Percentiles rank a stretch among this genome's conserved stretches.
Conservation (phyloP, 2,797 vertebrate species). For the Crypturellus tataupa region DNA sequence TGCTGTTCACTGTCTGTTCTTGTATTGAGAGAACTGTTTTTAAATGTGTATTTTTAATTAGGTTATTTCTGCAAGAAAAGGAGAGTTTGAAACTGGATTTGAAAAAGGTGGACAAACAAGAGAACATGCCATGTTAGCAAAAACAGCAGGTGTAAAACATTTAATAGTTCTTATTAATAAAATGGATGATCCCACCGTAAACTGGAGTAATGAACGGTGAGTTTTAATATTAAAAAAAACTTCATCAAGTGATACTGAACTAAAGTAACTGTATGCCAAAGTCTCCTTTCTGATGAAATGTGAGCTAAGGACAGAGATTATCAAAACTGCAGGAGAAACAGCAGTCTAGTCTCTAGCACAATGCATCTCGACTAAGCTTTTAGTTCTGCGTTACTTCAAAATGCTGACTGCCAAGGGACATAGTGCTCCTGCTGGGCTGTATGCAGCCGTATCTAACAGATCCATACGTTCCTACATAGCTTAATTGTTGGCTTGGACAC, state of each 20-base stretch:
- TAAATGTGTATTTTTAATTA: slow-evolving; percentile 68
- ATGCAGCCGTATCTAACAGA: not conserved
- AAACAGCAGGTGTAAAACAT: slow-evolving; percentile 97
- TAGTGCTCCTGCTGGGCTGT: not conserved
- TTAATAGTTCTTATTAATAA: slow-evolving; percentile 98
- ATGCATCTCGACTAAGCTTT: not conserved
- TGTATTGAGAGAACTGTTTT: not conserved
- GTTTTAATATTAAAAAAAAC: not conserved
- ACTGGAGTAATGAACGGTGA: slow-evolving; percentile 97
- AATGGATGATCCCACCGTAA: slow-evolving; percentile 98
- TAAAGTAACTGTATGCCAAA: not conserved
- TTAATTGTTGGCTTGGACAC: not conserved
- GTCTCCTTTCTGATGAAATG: not conserved
- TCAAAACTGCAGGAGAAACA: not conserved
- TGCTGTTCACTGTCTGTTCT: not conserved
- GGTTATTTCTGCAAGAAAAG: slow-evolving; percentile 98
- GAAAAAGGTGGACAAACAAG: slow-evolving; percentile 98
- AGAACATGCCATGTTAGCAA: slow-evolving; percentile 98
- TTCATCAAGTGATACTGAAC: not conserved
- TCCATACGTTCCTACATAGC: not conserved
- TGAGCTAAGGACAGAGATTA: not conserved
- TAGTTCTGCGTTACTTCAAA: not conserved
- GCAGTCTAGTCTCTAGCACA: not conserved
- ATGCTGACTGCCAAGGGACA: not conserved
- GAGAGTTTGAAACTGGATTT: slow-evolving; percentile 98